Conservation (phyloP, 2,797 vertebrate genomes). For the Platyrinchus mystaceus region DNA sequence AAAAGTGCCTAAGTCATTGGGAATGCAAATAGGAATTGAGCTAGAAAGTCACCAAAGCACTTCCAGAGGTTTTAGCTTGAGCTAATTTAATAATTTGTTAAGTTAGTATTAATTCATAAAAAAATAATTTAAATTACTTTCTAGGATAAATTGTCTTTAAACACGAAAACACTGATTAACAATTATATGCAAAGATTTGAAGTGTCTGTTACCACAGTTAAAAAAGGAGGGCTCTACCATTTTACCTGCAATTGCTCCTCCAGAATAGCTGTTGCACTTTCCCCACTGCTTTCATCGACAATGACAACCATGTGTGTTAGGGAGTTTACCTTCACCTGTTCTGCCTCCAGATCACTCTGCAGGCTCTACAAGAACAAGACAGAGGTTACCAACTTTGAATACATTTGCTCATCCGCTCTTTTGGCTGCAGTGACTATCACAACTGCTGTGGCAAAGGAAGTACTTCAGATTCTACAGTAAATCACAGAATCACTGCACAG, state of each 20-base stretch:
- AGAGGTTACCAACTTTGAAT: neutral
- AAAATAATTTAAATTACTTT: neutral
- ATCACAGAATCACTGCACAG: neutral
- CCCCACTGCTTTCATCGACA: conserved; percentile 93
- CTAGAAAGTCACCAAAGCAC: neutral
- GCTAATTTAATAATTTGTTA: neutral
- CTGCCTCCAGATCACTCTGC: conserved; percentile 91
- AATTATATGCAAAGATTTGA: neutral
- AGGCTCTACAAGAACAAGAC: conserved; percentile 78
- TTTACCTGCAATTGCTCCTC: conserved; percentile 94
- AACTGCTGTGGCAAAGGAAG: neutral
- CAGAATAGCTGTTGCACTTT: conserved; percentile 88
- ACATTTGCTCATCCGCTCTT: neutral
- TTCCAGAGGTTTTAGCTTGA: neutral
- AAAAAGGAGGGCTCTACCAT: neutral
- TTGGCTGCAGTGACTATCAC: neutral
- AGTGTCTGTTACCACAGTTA: neutral
- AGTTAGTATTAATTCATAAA: neutral
- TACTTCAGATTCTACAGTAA: neutral
- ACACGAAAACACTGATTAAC: neutral
- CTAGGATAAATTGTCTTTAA: neutral
- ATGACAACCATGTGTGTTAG: conserved; percentile 99
- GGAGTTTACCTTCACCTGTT: conserved; percentile 97
- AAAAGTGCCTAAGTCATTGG: neutral
- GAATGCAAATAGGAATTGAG: neutral